Evolutionary conservation across 2,797 vertebrate genomes (phyloP).

Genomic region (Crenichthys baileyi): DNA sequence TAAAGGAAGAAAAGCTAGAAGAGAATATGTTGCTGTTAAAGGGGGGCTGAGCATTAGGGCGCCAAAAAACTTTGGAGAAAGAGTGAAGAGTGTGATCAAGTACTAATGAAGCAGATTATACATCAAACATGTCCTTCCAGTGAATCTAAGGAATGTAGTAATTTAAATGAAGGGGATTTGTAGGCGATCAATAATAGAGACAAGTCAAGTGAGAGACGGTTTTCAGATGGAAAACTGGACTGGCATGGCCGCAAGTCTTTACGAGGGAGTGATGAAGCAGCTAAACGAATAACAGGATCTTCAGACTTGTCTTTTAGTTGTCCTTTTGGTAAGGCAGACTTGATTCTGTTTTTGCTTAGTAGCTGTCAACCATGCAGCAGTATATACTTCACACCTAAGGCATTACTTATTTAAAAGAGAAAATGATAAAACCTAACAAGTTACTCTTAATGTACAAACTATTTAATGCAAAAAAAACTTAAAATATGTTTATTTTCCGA

Average conservation of each 20-base stretch:
- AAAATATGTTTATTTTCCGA: not conserved
- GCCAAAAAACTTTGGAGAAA: conserved; percentile 28
- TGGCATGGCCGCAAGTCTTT: conserved; percentile 1
- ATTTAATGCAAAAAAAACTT: not conserved
- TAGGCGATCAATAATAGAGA: not conserved
- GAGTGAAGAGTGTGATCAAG: conserved; percentile 40
- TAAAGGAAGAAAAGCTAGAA: conserved; percentile 5
- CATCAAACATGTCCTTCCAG: conserved; percentile 27
- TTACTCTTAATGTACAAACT: not conserved
- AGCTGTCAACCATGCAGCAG: not conserved
- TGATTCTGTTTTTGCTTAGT: not conserved
- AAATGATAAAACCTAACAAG: not conserved
- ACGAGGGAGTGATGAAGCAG: not conserved
- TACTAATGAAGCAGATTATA: conserved; percentile 57
- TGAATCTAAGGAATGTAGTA: conserved; percentile 26
- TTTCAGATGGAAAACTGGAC: conserved; percentile 1
- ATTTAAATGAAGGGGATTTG: conserved; percentile 15
- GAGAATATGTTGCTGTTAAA: not conserved
- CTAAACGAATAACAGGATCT: not conserved
- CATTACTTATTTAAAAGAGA: not conserved
- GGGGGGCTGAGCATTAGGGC: not conserved
- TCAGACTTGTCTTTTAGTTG: not conserved
- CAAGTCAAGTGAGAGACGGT: not conserved
- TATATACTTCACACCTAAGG: not conserved
- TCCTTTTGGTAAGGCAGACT: not conserved